Conservation (phyloP, 2,888 invertebrate genomes). For the Meteorus cinctellus region DNA sequence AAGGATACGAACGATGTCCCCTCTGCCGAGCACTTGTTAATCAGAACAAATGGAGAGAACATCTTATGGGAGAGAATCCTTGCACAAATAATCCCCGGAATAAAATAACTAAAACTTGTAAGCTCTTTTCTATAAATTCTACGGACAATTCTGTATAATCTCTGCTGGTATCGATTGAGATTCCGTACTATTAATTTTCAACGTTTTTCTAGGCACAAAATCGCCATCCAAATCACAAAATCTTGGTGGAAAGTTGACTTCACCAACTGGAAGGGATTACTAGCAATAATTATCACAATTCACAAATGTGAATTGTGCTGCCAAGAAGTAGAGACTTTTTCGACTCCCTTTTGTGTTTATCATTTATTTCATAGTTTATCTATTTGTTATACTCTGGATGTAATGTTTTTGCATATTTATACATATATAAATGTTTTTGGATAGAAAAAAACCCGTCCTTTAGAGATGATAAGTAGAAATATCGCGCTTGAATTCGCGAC, state of each 20-base stretch:
- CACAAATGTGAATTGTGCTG: constrained; percentile 48
- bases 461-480: constrained; percentile 49
- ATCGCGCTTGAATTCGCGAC: constrained; percentile 14
- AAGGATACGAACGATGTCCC: constrained; percentile 88
- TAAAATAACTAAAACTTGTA: constrained; percentile 66
- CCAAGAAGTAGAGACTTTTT: constrained; percentile 48
- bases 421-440: constrained; percentile 55
- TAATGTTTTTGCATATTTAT: constrained; percentile 65
- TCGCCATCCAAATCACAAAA: constrained; percentile 69
- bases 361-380: constrained; percentile 62
- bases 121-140: constrained; percentile 48
- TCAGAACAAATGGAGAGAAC: constrained; percentile 88
- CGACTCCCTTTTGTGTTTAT: constrained; percentile 50
- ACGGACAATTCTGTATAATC: not conserved
- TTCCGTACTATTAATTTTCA: not conserved
- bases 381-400: constrained; percentile 58
- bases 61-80: constrained; percentile 80
- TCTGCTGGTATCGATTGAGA: not conserved
- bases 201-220: constrained; percentile 64
- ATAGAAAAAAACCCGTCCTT: constrained; percentile 61
- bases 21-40: constrained; percentile 88
- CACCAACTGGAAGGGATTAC: constrained; percentile 68
- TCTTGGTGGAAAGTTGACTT: constrained; percentile 66
- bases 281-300: constrained; percentile 57
- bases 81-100: constrained; percentile 70